Percentiles rank a stretch among this genome's conserved stretches.
phyloP scores from a whole-genome alignment of 2,888 invertebrate genomes.

The Hypomecis atomaria region DNA sequence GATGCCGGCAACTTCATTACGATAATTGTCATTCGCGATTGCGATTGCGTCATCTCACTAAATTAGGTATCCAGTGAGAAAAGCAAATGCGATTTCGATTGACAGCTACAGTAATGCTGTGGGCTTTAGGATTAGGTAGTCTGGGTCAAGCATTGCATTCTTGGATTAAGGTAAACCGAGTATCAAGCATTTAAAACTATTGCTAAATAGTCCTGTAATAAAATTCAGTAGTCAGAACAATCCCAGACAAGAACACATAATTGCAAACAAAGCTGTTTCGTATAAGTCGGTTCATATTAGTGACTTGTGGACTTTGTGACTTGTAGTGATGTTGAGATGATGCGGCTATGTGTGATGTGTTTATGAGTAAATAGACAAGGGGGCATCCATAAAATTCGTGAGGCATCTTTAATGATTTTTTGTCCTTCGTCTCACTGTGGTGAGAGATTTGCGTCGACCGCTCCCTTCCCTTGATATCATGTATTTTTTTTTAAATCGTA shows the following conservation, averaged over 20 bases:
- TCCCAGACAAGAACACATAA: conserved; percentile 63
- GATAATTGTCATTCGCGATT: not conserved
- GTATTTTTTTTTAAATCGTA: no score
- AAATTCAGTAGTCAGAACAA: conserved; percentile 48
- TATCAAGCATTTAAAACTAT: conserved; percentile 53
- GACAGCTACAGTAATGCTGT: not conserved
- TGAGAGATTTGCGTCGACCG: no score
- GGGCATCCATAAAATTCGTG: no score
- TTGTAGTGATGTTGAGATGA: conserved; percentile 1
- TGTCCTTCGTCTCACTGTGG: no score
- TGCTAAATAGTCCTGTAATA: conserved; percentile 19
- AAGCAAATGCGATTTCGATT: not conserved
- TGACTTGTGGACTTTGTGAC: conserved; percentile 28
- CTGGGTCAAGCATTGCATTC: conserved; percentile 69
- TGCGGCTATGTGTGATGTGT: conserved; percentile 3
- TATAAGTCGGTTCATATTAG: conserved; percentile 39
- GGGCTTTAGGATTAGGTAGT: conserved; percentile 42
- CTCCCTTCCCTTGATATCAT: no score
- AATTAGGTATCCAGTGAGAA: not conserved
- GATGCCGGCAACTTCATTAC: not conserved
- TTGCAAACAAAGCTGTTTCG: conserved; percentile 32
- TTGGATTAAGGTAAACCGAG: conserved; percentile 56
- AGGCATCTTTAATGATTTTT: no score
- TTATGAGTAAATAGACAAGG: no score
- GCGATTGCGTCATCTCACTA: not conserved